These are phyloP conservation scores for Oreochromis spilurus DNA, from an alignment of 2,113 vertebrate species.

Conservation along the genomic window DNA sequence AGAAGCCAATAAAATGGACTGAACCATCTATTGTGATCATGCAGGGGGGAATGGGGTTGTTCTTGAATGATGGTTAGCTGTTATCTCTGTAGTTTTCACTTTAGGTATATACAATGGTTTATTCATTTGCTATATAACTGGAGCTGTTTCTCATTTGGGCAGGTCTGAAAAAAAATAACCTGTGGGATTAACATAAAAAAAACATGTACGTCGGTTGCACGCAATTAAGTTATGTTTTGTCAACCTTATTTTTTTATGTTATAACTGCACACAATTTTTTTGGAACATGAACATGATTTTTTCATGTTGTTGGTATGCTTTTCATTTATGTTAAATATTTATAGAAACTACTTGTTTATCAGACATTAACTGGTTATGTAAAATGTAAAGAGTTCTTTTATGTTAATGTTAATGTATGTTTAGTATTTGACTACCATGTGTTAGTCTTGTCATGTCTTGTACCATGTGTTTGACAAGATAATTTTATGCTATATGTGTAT, in stretches of 20 bases:
- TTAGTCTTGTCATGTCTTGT: neutral
- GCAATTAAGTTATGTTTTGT: too few species aligned
- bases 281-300: neutral
- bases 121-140: neutral
- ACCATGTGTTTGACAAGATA: neutral
- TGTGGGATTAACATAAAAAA: neutral
- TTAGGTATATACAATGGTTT: neutral
- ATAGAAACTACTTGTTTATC: neutral
- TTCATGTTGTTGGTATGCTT: rapidly evolving
- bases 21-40: too few species aligned
- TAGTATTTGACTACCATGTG: neutral
- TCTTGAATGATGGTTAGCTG: too few species aligned
- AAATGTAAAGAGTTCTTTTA: neutral
- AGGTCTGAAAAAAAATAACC: neutral
- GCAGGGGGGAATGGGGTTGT: too few species aligned
- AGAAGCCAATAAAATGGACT: too few species aligned
- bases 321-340: neutral
- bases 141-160: neutral
- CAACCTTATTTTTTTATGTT: neutral
- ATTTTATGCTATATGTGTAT: neutral
- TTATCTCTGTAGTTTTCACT: too few species aligned
- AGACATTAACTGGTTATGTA: neutral
- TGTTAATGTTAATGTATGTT: too few species aligned
- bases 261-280: neutral
- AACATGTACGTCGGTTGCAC: neutral